Evolutionary conservation across 1,140 invertebrate species (phyloP).

Genomic region (Palaemon carinicauda): DNA sequence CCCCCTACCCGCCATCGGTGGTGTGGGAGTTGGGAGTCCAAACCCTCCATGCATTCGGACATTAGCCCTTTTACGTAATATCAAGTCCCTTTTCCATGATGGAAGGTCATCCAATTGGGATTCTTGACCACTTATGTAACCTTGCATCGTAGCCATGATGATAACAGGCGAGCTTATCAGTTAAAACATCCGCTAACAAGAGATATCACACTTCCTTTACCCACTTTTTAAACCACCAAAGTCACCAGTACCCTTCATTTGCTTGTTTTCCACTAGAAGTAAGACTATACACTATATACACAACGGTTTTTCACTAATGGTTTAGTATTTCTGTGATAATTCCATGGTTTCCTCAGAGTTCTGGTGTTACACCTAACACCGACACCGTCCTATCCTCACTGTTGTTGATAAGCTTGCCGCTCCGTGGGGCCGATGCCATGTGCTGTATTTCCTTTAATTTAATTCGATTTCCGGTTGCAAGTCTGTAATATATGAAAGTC

Average conservation of each 20-base stretch:
- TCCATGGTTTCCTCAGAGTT: conserved; percentile 6
- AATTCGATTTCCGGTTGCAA: not conserved
- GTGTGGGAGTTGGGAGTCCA: conserved; percentile 17
- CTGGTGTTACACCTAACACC: conserved; percentile 20
- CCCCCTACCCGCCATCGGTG: conserved; percentile 35
- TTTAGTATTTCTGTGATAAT: conserved; percentile 17
- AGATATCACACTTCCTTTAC: conserved; percentile 50
- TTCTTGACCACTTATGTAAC: conserved; percentile 51
- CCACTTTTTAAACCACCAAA: conserved; percentile 12
- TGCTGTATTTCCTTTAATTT: not conserved
- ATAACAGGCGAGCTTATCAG: conserved; percentile 18
- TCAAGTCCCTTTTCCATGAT: conserved; percentile 57
- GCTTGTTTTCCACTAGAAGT: conserved; percentile 20
- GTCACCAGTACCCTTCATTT: conserved; percentile 17
- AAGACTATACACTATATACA: conserved; percentile 41
- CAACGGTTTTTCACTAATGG: not conserved
- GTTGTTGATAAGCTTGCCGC: conserved; percentile 51
- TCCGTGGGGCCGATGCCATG: not conserved
- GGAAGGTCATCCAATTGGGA: conserved; percentile 51
- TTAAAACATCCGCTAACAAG: conserved; percentile 48
- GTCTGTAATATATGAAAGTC: not conserved
- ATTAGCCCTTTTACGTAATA: conserved; percentile 57
- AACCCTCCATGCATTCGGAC: conserved; percentile 44
- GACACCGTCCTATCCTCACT: conserved; percentile 51
- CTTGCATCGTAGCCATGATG: conserved; percentile 42